Conservation (phyloP, 2,113 vertebrate species). For the Rhea pennata region DNA sequence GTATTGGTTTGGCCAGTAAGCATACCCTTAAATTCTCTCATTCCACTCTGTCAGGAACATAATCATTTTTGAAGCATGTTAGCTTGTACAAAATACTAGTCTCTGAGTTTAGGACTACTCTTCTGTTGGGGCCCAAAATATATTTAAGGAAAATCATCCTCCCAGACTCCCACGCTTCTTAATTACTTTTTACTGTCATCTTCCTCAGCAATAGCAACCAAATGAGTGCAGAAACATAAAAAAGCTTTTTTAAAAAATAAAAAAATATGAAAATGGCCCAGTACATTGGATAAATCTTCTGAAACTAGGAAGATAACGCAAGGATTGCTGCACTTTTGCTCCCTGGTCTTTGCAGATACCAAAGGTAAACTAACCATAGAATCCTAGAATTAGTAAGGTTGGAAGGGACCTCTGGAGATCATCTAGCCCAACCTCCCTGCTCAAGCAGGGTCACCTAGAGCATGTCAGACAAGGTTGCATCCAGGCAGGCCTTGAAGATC, state of each 20-base stretch:
- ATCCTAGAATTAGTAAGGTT: too few relatives aligned
- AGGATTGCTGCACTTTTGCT: neutral
- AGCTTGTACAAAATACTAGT: neutral
- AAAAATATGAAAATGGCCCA: neutral
- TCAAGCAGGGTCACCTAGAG: too few relatives aligned
- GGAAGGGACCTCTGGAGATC: too few relatives aligned
- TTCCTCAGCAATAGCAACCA: neutral
- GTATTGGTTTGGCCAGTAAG: neutral
- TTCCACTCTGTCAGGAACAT: neutral
- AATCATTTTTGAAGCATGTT: accelerated
- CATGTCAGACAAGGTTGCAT: too few relatives aligned
- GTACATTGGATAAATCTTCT: neutral
- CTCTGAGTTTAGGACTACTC: neutral
- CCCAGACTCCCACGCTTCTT: neutral
- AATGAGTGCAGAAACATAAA: neutral
- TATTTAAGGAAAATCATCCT: neutral
- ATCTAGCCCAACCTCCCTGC: too few relatives aligned
- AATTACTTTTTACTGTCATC: neutral
- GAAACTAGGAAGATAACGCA: neutral
- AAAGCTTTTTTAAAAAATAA: neutral
- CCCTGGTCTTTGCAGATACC: neutral
- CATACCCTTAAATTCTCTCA: neutral
- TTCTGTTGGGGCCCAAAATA: neutral
- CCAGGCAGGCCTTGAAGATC: too few relatives aligned
- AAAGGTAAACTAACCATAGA: neutral